Evolutionary conservation across 1,140 invertebrate species (phyloP).

Genomic region (Fopius arisanus): DNA sequence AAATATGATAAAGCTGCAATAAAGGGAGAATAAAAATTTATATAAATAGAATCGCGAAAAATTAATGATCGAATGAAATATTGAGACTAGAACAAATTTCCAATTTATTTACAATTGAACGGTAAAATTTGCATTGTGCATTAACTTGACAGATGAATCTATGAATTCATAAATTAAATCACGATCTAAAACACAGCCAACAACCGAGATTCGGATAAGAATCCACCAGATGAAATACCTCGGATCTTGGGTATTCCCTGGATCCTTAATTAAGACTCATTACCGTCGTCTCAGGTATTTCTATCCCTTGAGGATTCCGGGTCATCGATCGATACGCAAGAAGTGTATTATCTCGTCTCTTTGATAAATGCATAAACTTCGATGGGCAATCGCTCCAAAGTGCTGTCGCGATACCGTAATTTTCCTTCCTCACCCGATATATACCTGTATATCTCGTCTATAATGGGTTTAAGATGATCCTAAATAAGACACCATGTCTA

Average conservation of each 20-base stretch:
- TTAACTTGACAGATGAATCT: too few species aligned
- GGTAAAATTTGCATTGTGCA: too few species aligned
- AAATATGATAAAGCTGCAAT: too few species aligned
- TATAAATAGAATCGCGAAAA: too few species aligned
- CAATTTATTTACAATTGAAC: too few species aligned
- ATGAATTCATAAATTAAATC: too few species aligned
- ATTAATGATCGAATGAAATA: too few species aligned
- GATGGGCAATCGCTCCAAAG: constrained; percentile 16
- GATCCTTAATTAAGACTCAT: constrained; percentile 23
- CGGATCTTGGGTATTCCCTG: not conserved
- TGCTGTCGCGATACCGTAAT: not conserved
- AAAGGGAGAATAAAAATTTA: too few species aligned
- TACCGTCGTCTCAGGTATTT: not conserved
- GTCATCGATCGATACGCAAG: constrained; percentile 7
- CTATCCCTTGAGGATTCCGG: constrained; percentile 12
- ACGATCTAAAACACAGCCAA: too few species aligned
- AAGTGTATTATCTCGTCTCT: not conserved
- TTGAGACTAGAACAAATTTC: too few species aligned
- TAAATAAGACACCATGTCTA: not conserved
- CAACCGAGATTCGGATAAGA: not conserved
- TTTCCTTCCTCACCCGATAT: not conserved
- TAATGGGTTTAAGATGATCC: not conserved
- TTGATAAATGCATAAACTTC: constrained; percentile 27
- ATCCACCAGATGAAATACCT: not conserved
- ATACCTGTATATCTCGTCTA: not conserved